Percentiles rank a stretch among this genome's conserved stretches.
Evolutionary conservation across 2,113 vertebrate species (phyloP).

Genomic region (Rutilus rutilus): DNA sequence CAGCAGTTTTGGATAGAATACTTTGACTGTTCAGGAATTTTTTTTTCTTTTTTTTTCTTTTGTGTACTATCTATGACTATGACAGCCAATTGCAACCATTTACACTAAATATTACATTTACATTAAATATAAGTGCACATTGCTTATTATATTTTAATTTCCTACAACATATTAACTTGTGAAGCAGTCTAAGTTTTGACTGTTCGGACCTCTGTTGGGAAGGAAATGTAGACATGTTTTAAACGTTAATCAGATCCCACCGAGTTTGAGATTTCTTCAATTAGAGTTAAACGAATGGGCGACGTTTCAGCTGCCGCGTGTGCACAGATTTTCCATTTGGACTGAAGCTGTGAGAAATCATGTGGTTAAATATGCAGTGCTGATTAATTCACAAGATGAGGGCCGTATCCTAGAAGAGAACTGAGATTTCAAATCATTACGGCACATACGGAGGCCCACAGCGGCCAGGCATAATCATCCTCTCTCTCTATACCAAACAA

Average conservation of each 20-base stretch:
- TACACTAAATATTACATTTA: background rate
- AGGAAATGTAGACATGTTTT: background rate
- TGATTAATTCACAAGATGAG: constrained; percentile 26
- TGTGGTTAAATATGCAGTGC: constrained; percentile 9
- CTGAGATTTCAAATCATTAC: background rate
- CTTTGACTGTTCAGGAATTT: background rate
- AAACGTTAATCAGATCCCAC: background rate
- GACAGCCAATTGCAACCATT: background rate
- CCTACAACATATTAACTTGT: background rate
- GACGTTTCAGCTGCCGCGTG: background rate
- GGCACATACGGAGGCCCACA: background rate
- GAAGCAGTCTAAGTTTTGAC: background rate
- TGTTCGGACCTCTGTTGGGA: background rate
- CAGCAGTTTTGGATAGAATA: background rate
- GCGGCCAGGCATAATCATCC: background rate
- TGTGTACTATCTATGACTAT: background rate
- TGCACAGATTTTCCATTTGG: background rate
- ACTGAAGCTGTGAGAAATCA: constrained; percentile 7
- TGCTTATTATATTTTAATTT: background rate
- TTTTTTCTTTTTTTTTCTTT: background rate
- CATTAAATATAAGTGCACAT: background rate
- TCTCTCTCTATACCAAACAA: background rate
- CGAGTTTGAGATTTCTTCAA: background rate
- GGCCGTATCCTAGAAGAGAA: background rate
- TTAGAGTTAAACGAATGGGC: background rate